Base-by-base conservation (phyloP, 2,888 invertebrate genomes). In the Diplolepis rosae region DNA sequence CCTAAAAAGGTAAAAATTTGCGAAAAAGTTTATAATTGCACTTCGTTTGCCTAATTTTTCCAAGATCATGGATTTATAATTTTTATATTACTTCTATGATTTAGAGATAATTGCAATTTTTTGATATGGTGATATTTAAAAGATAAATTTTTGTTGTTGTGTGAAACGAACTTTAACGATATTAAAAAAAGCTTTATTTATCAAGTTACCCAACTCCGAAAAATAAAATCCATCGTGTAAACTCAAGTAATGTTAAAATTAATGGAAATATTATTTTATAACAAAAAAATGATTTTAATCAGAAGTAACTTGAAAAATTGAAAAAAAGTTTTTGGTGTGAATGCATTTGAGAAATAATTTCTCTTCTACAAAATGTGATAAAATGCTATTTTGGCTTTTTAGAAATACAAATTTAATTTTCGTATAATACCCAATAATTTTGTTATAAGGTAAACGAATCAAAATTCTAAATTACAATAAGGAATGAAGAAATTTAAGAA, bases 281-380 rank as follows among this genome's bases (percentile, higher is more conserved):
- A n/a, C n/a, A n/a, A n/a, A n/a, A n/a, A n/a, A n/a, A n/a, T n/a
- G n/a, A n/a, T n/a, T n/a, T n/a, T n/a, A n/a, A n/a, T n/a, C n/a
- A n/a, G n/a, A n/a, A n/a, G n/a, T n/a, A n/a, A n/a, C n/a, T n/a
- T n/a, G n/a, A n/a, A n/a, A n/a, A n/a, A n/a, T n/a, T n/a, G n/a
- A n/a, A n/a, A n/a, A n/a, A n/a, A n/a, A n/a, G n/a, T n/a, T n/a
- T n/a, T n/a, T n/a, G n/a, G n/a, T n/a, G n/a, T n/a, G n/a, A n/a
- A n/a, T n/a, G n/a, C n/a, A n/a, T n/a, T n/a, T n/a, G n/a, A n/a
- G n/a, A n/a, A n/a, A n/a, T n/a, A n/a, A n/a, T n/a, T n/a, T n/a
- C n/a, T 50, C 50, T 24, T 39, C 39, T 61, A 61, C 61, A 35
- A 39, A 61, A 61, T 61, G 61, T 61, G 61, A 61, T 61, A 61